Base-by-base conservation (phyloP, 2,888 invertebrate species). In the Homarus gammarus region DNA sequence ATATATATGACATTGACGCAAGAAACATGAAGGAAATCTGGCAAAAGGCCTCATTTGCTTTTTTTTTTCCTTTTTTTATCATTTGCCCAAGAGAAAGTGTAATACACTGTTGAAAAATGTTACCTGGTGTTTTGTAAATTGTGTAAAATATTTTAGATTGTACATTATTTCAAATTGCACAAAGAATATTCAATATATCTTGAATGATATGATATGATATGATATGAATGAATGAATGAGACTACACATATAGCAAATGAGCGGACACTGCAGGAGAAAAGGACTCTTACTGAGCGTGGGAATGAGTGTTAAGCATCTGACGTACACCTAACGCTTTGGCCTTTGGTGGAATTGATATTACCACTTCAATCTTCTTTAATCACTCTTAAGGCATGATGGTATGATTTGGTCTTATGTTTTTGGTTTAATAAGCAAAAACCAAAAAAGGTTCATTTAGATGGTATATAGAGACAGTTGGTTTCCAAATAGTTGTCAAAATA, bases 61-160 rank as follows among this genome's bases (percentile, higher is more conserved):
- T 64, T 64, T 49, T 44, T 40, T 56, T 56, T 56, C 0, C 5
- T 56, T 56, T 5, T 56, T 40, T 38, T 38, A 12, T 40, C 18
- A 3, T 22, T 44, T 44, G 44, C 36, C 75, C 64, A n/a, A 64
- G 6, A 27, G 64, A 8, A 8, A 64, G 12, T 64, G 64, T 27
- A 64, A 64, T 64, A 27, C 27, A 64, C 64, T 27, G 64, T 12
- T 64, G 64, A 64, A 10, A 27, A 64, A 64, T 64, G 64, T 64
- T n/a, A 64, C 64, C 64, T 64, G 64, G 64, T 64, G 22, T 64
- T 64, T 75, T 75, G 75, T 75, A 33, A 75, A 31, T 38, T 75
- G 75, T 75, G 75, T 75, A 75, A 75, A 75, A 44, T 75, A 75
- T 75, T 75, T 75, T 75, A 75, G 33, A 75, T 44, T 75, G 75